phyloP scores from a whole-genome alignment of 2,797 vertebrate species.

The Hyperoplus immaculatus region DNA sequence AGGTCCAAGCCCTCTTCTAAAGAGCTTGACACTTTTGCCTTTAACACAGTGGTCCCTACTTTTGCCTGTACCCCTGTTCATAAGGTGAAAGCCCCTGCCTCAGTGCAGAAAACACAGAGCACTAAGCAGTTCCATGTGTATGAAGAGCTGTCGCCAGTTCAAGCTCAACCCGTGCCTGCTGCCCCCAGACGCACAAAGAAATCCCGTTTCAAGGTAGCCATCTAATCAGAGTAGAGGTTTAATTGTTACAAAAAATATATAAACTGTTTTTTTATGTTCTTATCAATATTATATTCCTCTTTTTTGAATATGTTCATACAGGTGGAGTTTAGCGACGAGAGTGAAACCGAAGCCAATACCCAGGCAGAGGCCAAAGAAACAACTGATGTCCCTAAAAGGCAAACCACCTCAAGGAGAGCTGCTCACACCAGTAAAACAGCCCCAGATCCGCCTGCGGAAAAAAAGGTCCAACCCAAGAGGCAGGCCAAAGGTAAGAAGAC shows the following conservation, averaged over 20 bases:
- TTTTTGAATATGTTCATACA: slow-evolving; percentile 59
- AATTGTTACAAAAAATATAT: neutral
- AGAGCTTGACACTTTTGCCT: slow-evolving; percentile 61
- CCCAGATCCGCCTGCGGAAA: slow-evolving; percentile 38
- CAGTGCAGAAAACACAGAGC: slow-evolving; percentile 58
- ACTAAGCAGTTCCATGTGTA: slow-evolving; percentile 88
- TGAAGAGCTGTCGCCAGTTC: slow-evolving; percentile 82
- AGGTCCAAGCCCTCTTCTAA: slow-evolving; percentile 43
- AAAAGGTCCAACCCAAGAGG: slow-evolving; percentile 56
- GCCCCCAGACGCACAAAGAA: slow-evolving; percentile 88
- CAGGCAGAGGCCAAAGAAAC: slow-evolving; percentile 59
- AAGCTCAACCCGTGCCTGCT: slow-evolving; percentile 80
- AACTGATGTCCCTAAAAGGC: slow-evolving; percentile 53
- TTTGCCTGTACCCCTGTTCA: slow-evolving; percentile 82
- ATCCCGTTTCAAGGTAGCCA: slow-evolving; percentile 87
- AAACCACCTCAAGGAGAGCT: slow-evolving; percentile 33
- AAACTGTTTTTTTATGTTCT: neutral
- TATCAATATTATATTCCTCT: neutral
- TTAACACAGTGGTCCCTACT: slow-evolving; percentile 74
- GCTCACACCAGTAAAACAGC: slow-evolving; percentile 46
- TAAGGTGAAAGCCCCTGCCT: slow-evolving; percentile 32
- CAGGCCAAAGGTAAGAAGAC: slow-evolving; percentile 65
- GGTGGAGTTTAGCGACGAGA: slow-evolving; percentile 93
- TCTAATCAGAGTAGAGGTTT: neutral
- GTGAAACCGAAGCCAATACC: slow-evolving; percentile 83